Evolutionary conservation across 2,113 vertebrate species (phyloP).

Genomic region (human (Homo sapiens)): GRCh38 chr12:112052001-112052500

Average conservation of each 20-base stretch:
- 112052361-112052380: background rate
- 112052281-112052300: background rate
- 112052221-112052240: background rate
- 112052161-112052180: background rate
- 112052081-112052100: constrained; percentile 29
- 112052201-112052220: background rate
- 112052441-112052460: background rate
- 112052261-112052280: background rate
- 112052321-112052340: background rate
- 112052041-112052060: constrained; percentile 31
- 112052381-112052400: background rate
- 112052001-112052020: background rate
- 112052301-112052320: background rate
- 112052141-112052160: background rate
- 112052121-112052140: constrained; percentile 6
- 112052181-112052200: background rate
- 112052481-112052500: background rate
- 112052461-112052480: background rate
- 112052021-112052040: constrained; percentile 13
- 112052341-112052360: background rate
- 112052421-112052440: background rate
- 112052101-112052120: constrained; percentile 15
- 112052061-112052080: constrained; percentile 29
- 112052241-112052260: background rate
- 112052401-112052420: fast-evolving